Evolutionary conservation across 2,888 invertebrate species (phyloP).

Genomic region (Melitaea athalia): DNA sequence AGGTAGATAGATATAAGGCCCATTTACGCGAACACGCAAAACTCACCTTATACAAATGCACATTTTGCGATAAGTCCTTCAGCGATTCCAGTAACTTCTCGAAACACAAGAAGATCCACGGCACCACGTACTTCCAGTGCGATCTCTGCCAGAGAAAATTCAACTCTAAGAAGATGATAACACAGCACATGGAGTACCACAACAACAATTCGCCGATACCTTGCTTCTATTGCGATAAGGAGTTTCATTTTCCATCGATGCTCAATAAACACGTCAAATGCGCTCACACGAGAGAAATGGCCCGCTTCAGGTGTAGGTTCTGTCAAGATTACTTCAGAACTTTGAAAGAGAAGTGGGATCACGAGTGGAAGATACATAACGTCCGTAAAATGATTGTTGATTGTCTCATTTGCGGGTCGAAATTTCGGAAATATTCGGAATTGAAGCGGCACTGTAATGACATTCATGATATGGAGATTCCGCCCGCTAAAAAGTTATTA

Average conservation of each 20-base stretch:
- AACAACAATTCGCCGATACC: constrained; percentile 58
- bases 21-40: constrained; percentile 76
- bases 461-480: constrained; percentile 57
- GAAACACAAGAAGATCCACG: constrained; percentile 78
- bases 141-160: constrained; percentile 75
- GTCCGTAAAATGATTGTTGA: constrained; percentile 71
- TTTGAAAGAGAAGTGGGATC: constrained; percentile 75
- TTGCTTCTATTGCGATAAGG: constrained; percentile 61
- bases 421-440: constrained; percentile 72
- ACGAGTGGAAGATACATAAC: constrained; percentile 73
- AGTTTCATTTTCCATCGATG: constrained; percentile 72
- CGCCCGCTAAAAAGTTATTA: constrained; percentile 58
- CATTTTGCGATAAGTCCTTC: constrained; percentile 74
- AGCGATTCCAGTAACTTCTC: constrained; percentile 79
- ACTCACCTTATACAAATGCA: constrained; percentile 74
- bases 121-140: constrained; percentile 66
- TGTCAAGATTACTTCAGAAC: constrained; percentile 59
- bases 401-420: constrained; percentile 63
- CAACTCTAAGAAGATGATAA: constrained; percentile 75
- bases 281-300: constrained; percentile 54
- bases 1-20: constrained; percentile 72
- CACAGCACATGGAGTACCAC: constrained; percentile 74
- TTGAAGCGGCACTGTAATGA: constrained; percentile 63
- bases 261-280: constrained; percentile 70
- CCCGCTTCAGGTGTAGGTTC: constrained; percentile 62